Conservation (phyloP, 2,888 invertebrate species). For the Brenthis daphne region DNA sequence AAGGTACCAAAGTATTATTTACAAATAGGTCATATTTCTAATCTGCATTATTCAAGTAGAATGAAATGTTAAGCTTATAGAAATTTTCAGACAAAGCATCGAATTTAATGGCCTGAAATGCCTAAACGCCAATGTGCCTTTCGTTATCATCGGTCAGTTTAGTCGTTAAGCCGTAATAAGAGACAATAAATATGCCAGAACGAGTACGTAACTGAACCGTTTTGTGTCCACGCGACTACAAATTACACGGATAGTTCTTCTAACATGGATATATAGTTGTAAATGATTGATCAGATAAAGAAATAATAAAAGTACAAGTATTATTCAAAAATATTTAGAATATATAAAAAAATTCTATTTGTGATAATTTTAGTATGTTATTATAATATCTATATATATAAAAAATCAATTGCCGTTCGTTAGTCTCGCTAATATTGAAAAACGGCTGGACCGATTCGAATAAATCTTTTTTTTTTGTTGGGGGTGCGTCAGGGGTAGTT, state of each 20-base stretch:
- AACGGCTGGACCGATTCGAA: too few species aligned
- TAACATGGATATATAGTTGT: neutral
- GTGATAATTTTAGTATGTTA: too few species aligned
- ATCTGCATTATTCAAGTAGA: neutral
- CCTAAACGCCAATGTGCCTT: slow-evolving; percentile 25
- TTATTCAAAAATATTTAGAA: too few species aligned
- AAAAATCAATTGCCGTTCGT: too few species aligned
- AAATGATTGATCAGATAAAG: neutral
- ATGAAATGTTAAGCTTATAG: neutral
- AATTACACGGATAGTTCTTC: slow-evolving; percentile 10
- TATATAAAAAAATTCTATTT: too few species aligned
- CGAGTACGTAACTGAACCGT: slow-evolving; percentile 21
- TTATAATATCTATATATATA: too few species aligned
- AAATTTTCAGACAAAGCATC: neutral
- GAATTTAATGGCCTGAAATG: slow-evolving; percentile 22
- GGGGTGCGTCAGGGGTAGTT: too few species aligned
- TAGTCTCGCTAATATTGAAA: too few species aligned
- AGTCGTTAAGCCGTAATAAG: slow-evolving; percentile 39
- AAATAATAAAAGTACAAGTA: neutral
- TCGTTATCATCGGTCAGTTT: slow-evolving; percentile 39
- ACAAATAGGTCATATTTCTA: too few species aligned
- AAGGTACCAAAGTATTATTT: too few species aligned
- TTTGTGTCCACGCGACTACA: slow-evolving; percentile 16
- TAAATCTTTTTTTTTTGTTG: too few species aligned
- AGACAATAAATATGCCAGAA: slow-evolving; percentile 39